Evolutionary conservation across 2,888 invertebrate species (phyloP), one percentile per base, ranked within the genome.

Genomic region (Incurvaria masculella): DNA sequence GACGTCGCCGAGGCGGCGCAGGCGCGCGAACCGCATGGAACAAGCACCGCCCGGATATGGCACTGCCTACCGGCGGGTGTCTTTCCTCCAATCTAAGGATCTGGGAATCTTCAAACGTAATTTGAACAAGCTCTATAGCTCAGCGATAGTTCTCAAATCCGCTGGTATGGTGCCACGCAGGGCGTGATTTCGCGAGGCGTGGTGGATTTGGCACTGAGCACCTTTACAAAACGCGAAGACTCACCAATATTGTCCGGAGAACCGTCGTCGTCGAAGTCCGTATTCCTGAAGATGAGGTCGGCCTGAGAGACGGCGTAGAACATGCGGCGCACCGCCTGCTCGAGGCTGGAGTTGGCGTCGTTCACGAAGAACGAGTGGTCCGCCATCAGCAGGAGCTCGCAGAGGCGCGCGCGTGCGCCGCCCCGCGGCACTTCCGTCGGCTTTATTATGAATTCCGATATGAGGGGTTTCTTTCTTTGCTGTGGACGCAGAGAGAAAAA

Each of bases 191-290:
- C n/a, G n/a, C n/a, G n/a, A n/a, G n/a, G n/a, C n/a, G n/a, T n/a
- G n/a, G n/a, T n/a, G n/a, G n/a, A n/a, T n/a, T n/a, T n/a, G n/a
- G n/a, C n/a, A n/a, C n/a, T n/a, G n/a, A n/a, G n/a, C n/a, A n/a
- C n/a, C n/a, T n/a, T n/a, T n/a, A n/a, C n/a, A n/a, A n/a, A n/a
- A n/a, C n/a, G n/a, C n/a, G n/a, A n/a, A n/a, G n/a, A 14, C 19
- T 27, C 10, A 71, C 76, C 76, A 51, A 81, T 78, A 57, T 81
- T 81, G 61, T 81, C 81, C 2, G 81, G 78, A 2, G 66, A 48
- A 0, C 80, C 79, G 53, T 81, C 80, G 40, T 74, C 73, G 53
- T 81, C 70, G 50, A 81, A 81, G 55, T 81, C 81, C 0, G 80
- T 69, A 45, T 76, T 78, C 51, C 81, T 69, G 52, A 81, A 81